Conservation (phyloP, 2,888 invertebrate genomes). For the Meta bourneti region DNA sequence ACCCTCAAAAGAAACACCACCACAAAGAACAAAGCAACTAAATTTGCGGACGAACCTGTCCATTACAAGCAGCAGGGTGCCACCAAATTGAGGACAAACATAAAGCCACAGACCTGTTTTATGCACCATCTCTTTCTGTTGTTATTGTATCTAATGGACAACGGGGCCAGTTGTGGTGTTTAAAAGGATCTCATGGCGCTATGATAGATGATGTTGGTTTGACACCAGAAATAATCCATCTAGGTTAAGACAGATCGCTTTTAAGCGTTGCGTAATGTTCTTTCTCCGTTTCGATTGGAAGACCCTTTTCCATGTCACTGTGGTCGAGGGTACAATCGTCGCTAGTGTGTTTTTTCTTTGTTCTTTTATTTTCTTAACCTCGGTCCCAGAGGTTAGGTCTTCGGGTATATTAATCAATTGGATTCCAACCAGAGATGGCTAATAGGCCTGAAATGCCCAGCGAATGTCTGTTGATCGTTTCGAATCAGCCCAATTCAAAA, state of each 20-base stretch:
- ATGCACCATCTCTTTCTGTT: slow-evolving; percentile 42
- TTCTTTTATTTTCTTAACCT: slow-evolving; percentile 45
- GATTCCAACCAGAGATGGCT: slow-evolving; percentile 16
- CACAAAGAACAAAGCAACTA: slow-evolving; percentile 54
- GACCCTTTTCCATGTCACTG: background rate
- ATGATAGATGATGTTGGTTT: slow-evolving; percentile 71
- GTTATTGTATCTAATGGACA: slow-evolving; percentile 74
- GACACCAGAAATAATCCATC: slow-evolving; percentile 74
- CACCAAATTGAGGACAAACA: slow-evolving; percentile 74
- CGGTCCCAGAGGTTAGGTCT: slow-evolving; percentile 47
- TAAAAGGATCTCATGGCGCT: slow-evolving; percentile 66
- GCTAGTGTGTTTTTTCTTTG: slow-evolving; percentile 22
- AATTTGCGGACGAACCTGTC: slow-evolving; percentile 66
- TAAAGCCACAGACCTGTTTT: slow-evolving; percentile 67
- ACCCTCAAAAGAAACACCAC: slow-evolving; percentile 15
- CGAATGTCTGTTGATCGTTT: slow-evolving; percentile 65
- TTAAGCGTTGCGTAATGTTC: slow-evolving; percentile 51
- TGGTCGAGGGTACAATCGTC: background rate
- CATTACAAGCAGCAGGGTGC: slow-evolving; percentile 55
- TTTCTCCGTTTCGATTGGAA: slow-evolving; percentile 46
- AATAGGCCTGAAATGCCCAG: slow-evolving; percentile 64
- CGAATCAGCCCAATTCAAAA: slow-evolving; percentile 36
- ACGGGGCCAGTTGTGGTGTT: slow-evolving; percentile 41
- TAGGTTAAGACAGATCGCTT: slow-evolving; percentile 67
- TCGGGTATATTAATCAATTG: slow-evolving; percentile 68